Percentiles rank a stretch among this genome's conserved stretches.
These are phyloP conservation scores for Brevimyrus niger DNA, from an alignment of 2,113 vertebrate genomes.

Conservation along the genomic window DNA sequence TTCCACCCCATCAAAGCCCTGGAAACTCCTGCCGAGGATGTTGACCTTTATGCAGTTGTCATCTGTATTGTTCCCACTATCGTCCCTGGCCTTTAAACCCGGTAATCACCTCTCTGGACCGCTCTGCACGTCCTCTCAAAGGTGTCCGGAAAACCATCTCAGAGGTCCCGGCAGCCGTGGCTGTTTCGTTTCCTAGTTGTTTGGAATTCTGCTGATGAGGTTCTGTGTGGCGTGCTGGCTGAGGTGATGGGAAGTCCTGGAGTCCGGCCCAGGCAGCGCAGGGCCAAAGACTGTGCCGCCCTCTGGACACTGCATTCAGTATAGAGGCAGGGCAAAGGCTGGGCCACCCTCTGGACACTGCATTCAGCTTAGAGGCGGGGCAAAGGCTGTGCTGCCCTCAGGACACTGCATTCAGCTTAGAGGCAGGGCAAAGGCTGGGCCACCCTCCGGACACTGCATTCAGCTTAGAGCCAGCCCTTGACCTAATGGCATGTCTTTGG, in stretches of 20 bases:
- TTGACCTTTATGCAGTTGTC: conserved; percentile 18
- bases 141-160: background rate
- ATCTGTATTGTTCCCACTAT: background rate
- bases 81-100: conserved; percentile 19
- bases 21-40: background rate
- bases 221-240: background rate
- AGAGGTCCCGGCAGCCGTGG: background rate
- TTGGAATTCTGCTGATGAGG: background rate
- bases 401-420: no score
- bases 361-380: no score
- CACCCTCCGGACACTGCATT: no score
- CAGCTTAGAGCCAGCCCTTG: background rate
- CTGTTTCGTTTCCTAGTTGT: background rate
- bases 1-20: background rate
- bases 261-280: background rate
- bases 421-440: no score
- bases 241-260: background rate
- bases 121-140: background rate
- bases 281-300: no score
- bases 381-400: no score
- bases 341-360: no score
- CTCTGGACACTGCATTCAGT: no score
- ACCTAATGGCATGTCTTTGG: background rate
- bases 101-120: background rate
- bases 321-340: no score